Evolutionary conservation across 1,140 invertebrate species (phyloP).

Genomic region (Eriosoma lanigerum): DNA sequence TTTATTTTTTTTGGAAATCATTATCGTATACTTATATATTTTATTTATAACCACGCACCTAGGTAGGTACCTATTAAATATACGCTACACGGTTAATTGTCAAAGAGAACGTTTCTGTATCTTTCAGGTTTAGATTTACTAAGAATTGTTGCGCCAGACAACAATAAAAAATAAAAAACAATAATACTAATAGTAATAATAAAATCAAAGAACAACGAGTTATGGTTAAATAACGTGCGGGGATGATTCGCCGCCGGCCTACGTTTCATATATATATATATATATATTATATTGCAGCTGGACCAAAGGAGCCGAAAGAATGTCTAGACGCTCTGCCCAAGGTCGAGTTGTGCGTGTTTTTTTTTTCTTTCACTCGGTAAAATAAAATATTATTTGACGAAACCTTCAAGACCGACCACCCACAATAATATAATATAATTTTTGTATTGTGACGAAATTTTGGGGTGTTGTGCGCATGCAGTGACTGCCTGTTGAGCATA

Average conservation of each 20-base stretch:
- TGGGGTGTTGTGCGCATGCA: background rate
- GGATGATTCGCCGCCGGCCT: background rate
- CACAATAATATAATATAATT: background rate
- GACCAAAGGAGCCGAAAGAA: conserved; percentile 16
- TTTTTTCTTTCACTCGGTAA: background rate
- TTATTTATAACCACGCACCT: too few relatives aligned
- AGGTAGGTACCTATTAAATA: background rate
- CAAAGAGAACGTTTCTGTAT: background rate
- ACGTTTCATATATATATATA: conserved; percentile 6
- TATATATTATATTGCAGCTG: conserved; percentile 13
- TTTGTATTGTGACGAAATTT: background rate
- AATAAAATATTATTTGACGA: conserved; percentile 2
- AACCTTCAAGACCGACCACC: conserved; percentile 11
- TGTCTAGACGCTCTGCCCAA: conserved; percentile 26
- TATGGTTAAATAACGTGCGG: conserved; percentile 19
- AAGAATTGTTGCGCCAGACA: conserved; percentile 10
- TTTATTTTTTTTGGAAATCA: too few relatives aligned
- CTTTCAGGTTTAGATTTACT: background rate
- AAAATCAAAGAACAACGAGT: conserved; percentile 34
- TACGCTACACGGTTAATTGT: background rate
- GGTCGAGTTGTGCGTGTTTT: background rate
- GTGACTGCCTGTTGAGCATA: too few relatives aligned
- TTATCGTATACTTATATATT: too few relatives aligned
- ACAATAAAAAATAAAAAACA: conserved; percentile 20
- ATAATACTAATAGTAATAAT: background rate